Evolutionary conservation across 2,888 invertebrate species (phyloP), one percentile per base, ranked within the genome.

Genomic region (Hecatera dysodea): DNA sequence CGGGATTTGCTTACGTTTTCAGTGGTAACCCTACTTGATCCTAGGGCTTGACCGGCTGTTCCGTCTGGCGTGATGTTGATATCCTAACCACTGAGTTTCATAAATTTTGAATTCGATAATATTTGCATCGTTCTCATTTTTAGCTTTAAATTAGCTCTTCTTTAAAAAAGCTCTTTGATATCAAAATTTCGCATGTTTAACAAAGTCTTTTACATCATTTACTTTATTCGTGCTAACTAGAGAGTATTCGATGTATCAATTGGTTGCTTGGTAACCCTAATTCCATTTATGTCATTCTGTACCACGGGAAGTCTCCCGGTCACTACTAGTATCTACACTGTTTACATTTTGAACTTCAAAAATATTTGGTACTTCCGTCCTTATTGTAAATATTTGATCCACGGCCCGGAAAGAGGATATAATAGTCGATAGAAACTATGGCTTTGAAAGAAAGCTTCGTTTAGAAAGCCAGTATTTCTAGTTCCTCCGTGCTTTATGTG

Each of bases 341-440:
- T 84, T 84, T 84, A 81, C 71, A 72, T 82, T 68, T 70, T 67
- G 67, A 42, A 61, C 72, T 76, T 36, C 57, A 72, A 80, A 83
- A 84, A 83, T 78, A 76, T 83, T 85, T 72, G 70, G 74, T 71
- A 67, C 86, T 83, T 83, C 82, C 86, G 78, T 83, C 78, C 86
- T 76, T 68, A 67, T 62, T 64, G 44, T 83, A 85, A 83, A 85
- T 80, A 83, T 80, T 79, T 70, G 52, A 19, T 63, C 9, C 24
- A 55, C 8, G 44, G 19, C 36, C 59, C 67, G 75, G 67, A 73
- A 67, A 65, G 6, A 53, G 57, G 24, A 72, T 52, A 75, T 59
- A 33, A 52, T 36, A 68, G 39, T 46, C n/a, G 11, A 27, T 50
- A 36, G 22, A 57, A 62, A 42, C 24, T 19, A 29, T 53, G 17